phyloP scores from a whole-genome alignment of 1,140 invertebrate species.

The Dendrolimus punctatus region DNA sequence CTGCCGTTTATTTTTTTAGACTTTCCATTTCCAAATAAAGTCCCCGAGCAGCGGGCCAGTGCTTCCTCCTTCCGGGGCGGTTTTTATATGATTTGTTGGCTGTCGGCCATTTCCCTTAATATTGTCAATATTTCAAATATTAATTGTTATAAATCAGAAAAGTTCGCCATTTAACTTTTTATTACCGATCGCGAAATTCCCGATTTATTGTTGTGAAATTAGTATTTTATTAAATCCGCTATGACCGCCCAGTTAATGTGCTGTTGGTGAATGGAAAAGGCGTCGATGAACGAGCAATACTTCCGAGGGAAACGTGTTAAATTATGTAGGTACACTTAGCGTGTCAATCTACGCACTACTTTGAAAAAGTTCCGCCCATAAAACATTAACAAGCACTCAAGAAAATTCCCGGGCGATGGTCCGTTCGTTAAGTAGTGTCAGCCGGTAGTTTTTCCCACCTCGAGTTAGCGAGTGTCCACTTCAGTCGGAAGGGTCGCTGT shows the following conservation, averaged over 20 bases:
- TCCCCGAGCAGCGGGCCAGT: constrained; percentile 62
- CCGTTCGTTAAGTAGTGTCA: constrained; percentile 67
- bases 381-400: constrained; percentile 72
- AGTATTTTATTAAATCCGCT: constrained; percentile 15
- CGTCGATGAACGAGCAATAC: constrained; percentile 23
- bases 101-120: constrained; percentile 66
- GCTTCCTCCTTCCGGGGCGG: constrained; percentile 69
- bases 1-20: constrained; percentile 69
- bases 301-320: constrained; percentile 50
- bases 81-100: constrained; percentile 70
- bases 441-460: constrained; percentile 67
- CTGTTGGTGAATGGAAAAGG: constrained; percentile 20
- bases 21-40: constrained; percentile 71
- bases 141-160: constrained; percentile 70
- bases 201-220: constrained; percentile 47
- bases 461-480: constrained; percentile 37
- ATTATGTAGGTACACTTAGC: constrained; percentile 68
- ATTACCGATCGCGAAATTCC: constrained; percentile 34
- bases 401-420: constrained; percentile 55
- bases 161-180: constrained; percentile 46
- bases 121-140: constrained; percentile 71
- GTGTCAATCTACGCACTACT: constrained; percentile 61
- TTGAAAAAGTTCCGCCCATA: constrained; percentile 68
- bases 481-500: constrained; percentile 53
- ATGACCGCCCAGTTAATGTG: constrained; percentile 4